Evolutionary conservation across 2,797 vertebrate species (phyloP).

Genomic region (Hemitrygon akajei): DNA sequence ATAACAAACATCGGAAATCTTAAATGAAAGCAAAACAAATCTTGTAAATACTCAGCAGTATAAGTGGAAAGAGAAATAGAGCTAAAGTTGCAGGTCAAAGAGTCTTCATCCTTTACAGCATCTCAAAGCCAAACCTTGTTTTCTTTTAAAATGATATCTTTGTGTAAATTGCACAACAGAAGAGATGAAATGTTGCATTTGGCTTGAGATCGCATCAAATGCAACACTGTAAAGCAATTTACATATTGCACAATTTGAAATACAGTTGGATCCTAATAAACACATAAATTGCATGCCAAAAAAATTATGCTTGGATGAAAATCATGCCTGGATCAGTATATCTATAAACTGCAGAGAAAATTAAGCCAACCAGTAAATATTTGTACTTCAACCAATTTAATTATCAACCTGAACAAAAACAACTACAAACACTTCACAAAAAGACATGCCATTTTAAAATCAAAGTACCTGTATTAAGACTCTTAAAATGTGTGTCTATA

Average conservation of each 20-base stretch:
- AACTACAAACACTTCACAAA: constrained; percentile 18
- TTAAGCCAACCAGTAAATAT: constrained; percentile 35
- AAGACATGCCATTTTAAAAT: constrained; percentile 14
- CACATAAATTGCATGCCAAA: constrained; percentile 18
- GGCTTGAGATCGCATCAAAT: constrained; percentile 32
- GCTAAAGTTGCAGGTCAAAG: too few species aligned
- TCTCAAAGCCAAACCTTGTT: neutral
- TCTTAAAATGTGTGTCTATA: neutral
- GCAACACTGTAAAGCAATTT: constrained; percentile 35
- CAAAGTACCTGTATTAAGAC: neutral
- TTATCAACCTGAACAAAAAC: constrained; percentile 35
- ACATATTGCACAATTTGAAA: constrained; percentile 34
- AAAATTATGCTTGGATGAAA: constrained; percentile 31
- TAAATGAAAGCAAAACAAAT: too few species aligned
- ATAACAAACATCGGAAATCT: too few species aligned
- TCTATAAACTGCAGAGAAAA: constrained; percentile 29
- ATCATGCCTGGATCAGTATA: constrained; percentile 33
- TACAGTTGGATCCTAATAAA: constrained; percentile 35
- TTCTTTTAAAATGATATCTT: neutral
- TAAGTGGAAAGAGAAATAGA: too few species aligned
- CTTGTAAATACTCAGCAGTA: too few species aligned
- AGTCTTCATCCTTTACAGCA: too few species aligned
- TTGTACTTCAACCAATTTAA: constrained; percentile 35
- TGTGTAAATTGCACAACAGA: neutral
- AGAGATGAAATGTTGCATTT: constrained; percentile 21